Evolutionary conservation across 2,888 invertebrate species (phyloP).

Genomic region (Drosophila subsilvestris): DNA sequence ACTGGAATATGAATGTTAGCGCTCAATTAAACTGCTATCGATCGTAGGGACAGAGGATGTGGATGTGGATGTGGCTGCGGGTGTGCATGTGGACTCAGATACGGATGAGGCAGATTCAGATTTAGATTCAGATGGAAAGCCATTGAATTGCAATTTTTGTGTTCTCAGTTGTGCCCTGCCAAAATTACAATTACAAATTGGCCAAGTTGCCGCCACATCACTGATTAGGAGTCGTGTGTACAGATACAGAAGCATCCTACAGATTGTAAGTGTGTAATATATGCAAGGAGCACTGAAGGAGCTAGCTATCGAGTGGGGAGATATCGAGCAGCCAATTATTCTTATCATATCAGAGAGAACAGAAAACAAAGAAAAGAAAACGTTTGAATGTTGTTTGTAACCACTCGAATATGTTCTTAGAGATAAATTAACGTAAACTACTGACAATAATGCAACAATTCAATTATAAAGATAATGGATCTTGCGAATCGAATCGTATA

Average conservation of each 20-base stretch:
- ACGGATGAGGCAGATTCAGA: neutral
- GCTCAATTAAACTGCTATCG: constrained; percentile 62
- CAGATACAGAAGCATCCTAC: constrained; percentile 15
- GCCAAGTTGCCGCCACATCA: constrained; percentile 62
- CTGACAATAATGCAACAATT: constrained; percentile 83
- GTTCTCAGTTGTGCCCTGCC: constrained; percentile 36
- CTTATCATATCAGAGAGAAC: constrained; percentile 41
- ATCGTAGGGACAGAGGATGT: constrained; percentile 23
- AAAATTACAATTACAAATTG: constrained; percentile 72
- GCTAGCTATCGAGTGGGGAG: neutral
- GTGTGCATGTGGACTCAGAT: neutral
- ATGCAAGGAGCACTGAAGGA: constrained; percentile 8
- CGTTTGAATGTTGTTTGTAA: constrained; percentile 38
- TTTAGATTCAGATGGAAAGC: neutral
- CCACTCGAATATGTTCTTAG: constrained; percentile 47
- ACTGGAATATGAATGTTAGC: constrained; percentile 84
- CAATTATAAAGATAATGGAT: constrained; percentile 69
- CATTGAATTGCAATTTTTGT: constrained; percentile 30
- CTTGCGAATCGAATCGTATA: constrained; percentile 34
- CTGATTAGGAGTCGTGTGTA: constrained; percentile 23
- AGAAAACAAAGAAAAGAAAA: constrained; percentile 7
- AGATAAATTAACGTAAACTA: constrained; percentile 79
- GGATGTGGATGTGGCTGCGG: neutral
- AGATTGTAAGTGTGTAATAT: constrained; percentile 36
- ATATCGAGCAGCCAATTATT: constrained; percentile 41